A percentile compares a stretch with the other conserved stretches of the same genome.
Conservation (phyloP, 2,797 vertebrate species). For the Odontamblyopus rebecca region DNA sequence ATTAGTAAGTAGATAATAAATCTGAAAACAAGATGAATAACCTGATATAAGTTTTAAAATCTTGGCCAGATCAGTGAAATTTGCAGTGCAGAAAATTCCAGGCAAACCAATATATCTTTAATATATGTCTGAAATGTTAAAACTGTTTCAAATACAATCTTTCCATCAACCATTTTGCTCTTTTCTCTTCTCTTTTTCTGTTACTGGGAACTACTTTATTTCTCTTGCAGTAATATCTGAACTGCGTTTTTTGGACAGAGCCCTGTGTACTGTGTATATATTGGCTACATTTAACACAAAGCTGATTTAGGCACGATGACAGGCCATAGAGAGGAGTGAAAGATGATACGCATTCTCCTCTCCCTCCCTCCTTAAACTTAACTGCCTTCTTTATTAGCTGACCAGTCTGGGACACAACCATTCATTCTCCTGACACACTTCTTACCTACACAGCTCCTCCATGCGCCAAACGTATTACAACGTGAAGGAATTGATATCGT, state of each 20-base stretch:
- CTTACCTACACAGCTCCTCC: constrained; percentile 10
- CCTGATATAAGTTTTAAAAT: too few relatives aligned
- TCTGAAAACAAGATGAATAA: too few relatives aligned
- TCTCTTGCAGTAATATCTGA: too few relatives aligned
- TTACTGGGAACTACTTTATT: too few relatives aligned
- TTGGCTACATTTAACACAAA: constrained; percentile 60
- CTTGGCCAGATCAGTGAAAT: too few relatives aligned
- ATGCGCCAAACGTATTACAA: constrained; percentile 55
- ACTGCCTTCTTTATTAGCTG: constrained; percentile 67
- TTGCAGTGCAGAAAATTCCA: too few relatives aligned
- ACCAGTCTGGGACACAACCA: constrained; percentile 55
- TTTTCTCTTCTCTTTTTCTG: too few relatives aligned
- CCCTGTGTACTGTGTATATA: constrained; percentile 35
- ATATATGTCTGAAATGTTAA: not conserved
- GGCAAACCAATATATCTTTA: not conserved
- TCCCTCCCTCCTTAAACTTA: constrained; percentile 37
- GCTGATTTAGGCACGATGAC: constrained; percentile 75
- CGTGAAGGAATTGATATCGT: constrained; percentile 61
- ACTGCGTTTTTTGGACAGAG: constrained; percentile 25
- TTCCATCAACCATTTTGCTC: not conserved
- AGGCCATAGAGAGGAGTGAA: constrained; percentile 60
- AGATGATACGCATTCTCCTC: constrained; percentile 66
- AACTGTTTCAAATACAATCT: not conserved
- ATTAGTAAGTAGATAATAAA: too few relatives aligned
- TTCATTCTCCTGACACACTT: constrained; percentile 60